Evolutionary conservation across 2,113 vertebrate genomes (phyloP), one percentile per base, ranked within the genome.

Genomic region (Nannobrachium achirus): DNA sequence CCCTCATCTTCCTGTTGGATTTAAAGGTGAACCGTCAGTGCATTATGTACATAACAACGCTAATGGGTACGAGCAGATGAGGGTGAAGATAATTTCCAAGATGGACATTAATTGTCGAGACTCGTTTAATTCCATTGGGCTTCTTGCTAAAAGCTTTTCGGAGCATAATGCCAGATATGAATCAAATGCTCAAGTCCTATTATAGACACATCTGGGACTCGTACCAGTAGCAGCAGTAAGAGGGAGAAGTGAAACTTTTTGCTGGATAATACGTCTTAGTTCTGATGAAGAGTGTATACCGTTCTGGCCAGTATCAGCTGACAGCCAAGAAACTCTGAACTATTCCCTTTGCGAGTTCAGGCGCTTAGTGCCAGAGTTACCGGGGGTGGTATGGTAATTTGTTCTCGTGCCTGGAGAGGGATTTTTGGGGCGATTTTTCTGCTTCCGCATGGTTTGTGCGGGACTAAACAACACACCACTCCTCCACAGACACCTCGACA

Each of bases 21-120:
- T 80, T 38, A 52, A 78, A 53, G 48, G 71, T 73, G 65, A 75
- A 39, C 62, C 46, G 39, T 9, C 42, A 33, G 51, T 20, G 38
- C 10, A 53, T 46, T 13, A 40, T 4, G 2, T 40, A 48, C 33
- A 41, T 19, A 9, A 20, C 3, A 48, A 19, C 10, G 14, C 19
- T n/a, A 49, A 5, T 51, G n/a, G 19, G 13, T 7, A 50, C 19
- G n/a, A 20, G 15, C 7, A 14, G 56, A 55, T 48, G 42, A 33
- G 6, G 39, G 18, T 48, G 42, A 33, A 44, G 44, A 53, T 63
- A 8, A 71, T 71, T 74, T 59, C 49, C n/a, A 51, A 66, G 76
- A 63, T 66, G 5, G 70, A 44, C 38, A n/a, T 73, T 53, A 63
- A 67, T 53, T 69, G 60, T 25, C 16, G 42, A 10, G n/a, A 45